phyloP scores from a whole-genome alignment of 2,888 invertebrate species.

The Xestia c-nigrum region DNA sequence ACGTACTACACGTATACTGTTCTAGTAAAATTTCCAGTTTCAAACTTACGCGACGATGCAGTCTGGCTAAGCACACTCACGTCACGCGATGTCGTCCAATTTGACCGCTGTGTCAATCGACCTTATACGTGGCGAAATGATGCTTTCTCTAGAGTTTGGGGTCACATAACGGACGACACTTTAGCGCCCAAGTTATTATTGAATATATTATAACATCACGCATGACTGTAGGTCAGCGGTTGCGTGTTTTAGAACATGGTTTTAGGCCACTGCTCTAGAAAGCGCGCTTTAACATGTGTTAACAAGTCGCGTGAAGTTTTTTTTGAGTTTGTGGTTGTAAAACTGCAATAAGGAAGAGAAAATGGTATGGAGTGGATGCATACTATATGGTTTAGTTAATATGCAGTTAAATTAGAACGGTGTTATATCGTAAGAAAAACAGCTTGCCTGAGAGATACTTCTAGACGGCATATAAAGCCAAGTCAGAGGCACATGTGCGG shows the following conservation, averaged over 20 bases:
- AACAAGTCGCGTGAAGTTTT: not conserved
- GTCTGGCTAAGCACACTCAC: not conserved
- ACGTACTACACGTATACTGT: not conserved
- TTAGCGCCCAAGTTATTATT: slow-evolving; percentile 64
- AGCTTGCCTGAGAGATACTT: too few species aligned
- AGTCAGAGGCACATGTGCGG: too few species aligned
- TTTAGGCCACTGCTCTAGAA: slow-evolving; percentile 19
- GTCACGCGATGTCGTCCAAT: slow-evolving; percentile 16
- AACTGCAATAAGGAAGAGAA: slow-evolving; percentile 7
- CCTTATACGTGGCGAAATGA: slow-evolving; percentile 72
- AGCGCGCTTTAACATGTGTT: not conserved
- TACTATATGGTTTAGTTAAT: not conserved
- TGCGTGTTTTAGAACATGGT: slow-evolving; percentile 61
- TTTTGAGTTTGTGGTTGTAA: slow-evolving; percentile 3
- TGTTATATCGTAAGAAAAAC: not conserved
- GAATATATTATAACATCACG: slow-evolving; percentile 62
- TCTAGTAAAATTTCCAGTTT: not conserved
- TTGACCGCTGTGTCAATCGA: slow-evolving; percentile 46
- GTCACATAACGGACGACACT: slow-evolving; percentile 77
- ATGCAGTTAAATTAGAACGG: not conserved
- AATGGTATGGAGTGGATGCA: not conserved
- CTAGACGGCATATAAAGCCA: too few species aligned
- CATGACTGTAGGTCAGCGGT: slow-evolving; percentile 48
- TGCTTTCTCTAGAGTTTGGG: slow-evolving; percentile 77
- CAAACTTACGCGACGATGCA: slow-evolving; percentile 2